phyloP scores from a whole-genome alignment of 2,888 invertebrate genomes.

The Criorhina ranunculi region DNA sequence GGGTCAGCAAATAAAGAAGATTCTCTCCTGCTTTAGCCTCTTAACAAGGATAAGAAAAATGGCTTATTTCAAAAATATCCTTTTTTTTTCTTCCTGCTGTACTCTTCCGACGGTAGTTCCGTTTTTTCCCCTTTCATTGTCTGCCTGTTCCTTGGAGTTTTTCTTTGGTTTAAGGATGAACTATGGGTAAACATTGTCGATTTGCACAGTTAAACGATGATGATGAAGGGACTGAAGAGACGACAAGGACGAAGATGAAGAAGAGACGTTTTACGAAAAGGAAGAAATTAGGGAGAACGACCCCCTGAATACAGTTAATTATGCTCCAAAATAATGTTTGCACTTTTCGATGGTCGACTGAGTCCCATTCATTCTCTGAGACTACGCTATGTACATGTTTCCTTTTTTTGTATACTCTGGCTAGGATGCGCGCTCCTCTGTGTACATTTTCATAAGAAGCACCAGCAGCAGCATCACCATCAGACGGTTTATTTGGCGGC shows the following conservation, averaged over 20 bases:
- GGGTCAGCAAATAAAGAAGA: constrained; percentile 73
- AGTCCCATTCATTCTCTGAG: constrained; percentile 52
- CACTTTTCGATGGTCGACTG: constrained; percentile 73
- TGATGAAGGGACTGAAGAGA: constrained; percentile 60
- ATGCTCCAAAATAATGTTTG: constrained; percentile 76
- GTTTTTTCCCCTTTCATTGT: constrained; percentile 42
- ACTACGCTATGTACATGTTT: constrained; percentile 22
- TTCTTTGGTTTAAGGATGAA: constrained; percentile 72
- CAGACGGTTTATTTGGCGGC: constrained; percentile 24
- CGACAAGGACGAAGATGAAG: constrained; percentile 10
- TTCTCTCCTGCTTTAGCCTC: constrained; percentile 63
- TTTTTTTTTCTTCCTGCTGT: constrained; percentile 11
- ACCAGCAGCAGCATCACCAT: background rate
- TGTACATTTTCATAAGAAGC: constrained; percentile 11
- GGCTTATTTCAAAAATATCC: constrained; percentile 69
- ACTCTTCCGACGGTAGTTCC: background rate
- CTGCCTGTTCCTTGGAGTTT: constrained; percentile 53
- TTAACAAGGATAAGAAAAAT: constrained; percentile 74
- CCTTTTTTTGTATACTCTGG: constrained; percentile 13
- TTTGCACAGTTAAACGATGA: constrained; percentile 76
- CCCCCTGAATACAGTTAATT: constrained; percentile 73
- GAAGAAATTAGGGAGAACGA: constrained; percentile 68
- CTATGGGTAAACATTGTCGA: constrained; percentile 74
- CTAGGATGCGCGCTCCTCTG: background rate
- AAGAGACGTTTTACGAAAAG: constrained; percentile 31